These are phyloP conservation scores for Musca vetustissima DNA, from an alignment of 1,140 invertebrate genomes.

Conservation along the genomic window DNA sequence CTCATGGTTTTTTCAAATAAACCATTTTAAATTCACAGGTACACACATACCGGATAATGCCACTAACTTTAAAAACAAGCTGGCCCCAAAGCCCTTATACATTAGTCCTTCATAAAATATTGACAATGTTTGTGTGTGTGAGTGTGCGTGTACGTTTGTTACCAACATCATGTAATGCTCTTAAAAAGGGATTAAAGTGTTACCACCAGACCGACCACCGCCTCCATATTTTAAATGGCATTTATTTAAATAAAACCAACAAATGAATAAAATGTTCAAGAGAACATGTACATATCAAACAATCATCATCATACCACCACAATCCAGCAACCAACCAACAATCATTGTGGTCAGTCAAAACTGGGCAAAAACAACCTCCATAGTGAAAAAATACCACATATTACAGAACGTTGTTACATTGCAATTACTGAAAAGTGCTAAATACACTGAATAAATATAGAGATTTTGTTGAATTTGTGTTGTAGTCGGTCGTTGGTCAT, in stretches of 20 bases:
- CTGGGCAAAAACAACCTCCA: no score
- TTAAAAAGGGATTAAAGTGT: constrained; percentile 16
- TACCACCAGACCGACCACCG: neutral
- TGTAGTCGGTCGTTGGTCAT: no score
- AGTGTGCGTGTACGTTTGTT: no score
- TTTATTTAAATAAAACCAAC: neutral
- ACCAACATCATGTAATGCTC: constrained; percentile 10
- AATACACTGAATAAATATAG: neutral
- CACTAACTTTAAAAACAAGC: neutral
- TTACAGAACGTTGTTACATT: constrained; percentile 13
- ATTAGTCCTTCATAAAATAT: no score
- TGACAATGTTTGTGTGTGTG: constrained; percentile 17
- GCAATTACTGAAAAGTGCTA: constrained; percentile 21
- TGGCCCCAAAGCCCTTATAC: no score
- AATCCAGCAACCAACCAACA: no score
- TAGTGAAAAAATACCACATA: constrained; percentile 13
- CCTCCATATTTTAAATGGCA: constrained; percentile 5
- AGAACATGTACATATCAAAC: no score
- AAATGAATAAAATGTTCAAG: no score
- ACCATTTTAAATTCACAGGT: no score
- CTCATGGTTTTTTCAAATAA: no score
- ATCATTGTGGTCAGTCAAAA: no score
- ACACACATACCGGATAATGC: neutral
- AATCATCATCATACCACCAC: no score
- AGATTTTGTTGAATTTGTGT: constrained; percentile 2